phyloP scores from a whole-genome alignment of 2,113 vertebrate genomes.

The Ochotona princeps region DNA sequence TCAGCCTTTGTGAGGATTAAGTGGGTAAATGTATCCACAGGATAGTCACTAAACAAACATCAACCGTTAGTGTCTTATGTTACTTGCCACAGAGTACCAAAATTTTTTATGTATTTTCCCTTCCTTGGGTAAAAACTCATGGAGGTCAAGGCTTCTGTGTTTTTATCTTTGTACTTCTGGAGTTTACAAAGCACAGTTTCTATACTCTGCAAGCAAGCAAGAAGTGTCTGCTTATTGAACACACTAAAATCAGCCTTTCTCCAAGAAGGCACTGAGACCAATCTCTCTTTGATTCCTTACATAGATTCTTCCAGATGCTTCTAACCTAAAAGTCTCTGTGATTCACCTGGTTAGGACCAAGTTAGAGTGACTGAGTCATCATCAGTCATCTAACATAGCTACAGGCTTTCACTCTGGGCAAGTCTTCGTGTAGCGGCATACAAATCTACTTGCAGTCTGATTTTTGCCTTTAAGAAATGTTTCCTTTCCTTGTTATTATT shows the following conservation, averaged over 20 bases:
- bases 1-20: background rate
- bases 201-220: background rate
- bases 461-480: slow-evolving; percentile 8
- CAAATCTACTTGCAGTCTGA: background rate
- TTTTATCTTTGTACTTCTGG: background rate
- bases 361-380: background rate
- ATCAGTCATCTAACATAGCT: background rate
- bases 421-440: background rate
- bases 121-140: background rate
- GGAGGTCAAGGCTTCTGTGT: background rate
- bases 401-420: background rate
- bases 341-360: background rate
- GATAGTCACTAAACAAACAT: background rate
- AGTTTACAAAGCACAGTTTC: background rate
- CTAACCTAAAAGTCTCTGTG: no score
- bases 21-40: background rate
- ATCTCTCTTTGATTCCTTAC: background rate
- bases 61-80: background rate
- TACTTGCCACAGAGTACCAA: no score
- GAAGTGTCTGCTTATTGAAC: background rate
- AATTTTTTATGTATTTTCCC: background rate
- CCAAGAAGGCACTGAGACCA: background rate
- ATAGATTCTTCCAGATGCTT: background rate
- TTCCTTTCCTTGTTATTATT: slow-evolving; percentile 36
- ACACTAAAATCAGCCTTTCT: background rate